phyloP scores from a whole-genome alignment of 2,888 invertebrate species.

The Tiliacea aurago region DNA sequence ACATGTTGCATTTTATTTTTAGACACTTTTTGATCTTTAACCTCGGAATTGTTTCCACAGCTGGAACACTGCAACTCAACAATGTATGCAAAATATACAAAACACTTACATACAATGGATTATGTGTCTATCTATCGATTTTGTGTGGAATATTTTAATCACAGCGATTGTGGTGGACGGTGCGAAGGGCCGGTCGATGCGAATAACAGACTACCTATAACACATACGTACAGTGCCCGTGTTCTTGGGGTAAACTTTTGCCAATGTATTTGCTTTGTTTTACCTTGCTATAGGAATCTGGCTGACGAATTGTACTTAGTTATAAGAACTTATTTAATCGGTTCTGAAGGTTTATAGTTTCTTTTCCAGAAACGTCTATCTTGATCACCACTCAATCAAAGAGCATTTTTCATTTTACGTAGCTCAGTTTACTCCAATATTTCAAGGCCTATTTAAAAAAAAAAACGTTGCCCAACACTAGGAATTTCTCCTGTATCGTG shows the following conservation, averaged over 20 bases:
- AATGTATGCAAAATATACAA: constrained; percentile 58
- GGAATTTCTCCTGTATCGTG: too few species aligned
- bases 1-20: constrained; percentile 59
- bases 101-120: constrained; percentile 43
- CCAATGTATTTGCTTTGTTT: background rate
- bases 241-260: background rate
- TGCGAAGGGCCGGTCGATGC: constrained; percentile 11
- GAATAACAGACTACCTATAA: background rate
- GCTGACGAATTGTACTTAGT: background rate
- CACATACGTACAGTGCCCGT: background rate
- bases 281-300: background rate
- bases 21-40: constrained; percentile 65
- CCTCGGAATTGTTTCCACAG: constrained; percentile 66
- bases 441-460: too few species aligned
- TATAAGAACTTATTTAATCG: background rate
- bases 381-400: background rate
- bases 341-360: background rate
- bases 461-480: too few species aligned
- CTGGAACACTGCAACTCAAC: constrained; percentile 47
- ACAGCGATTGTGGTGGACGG: background rate
- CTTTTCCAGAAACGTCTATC: background rate
- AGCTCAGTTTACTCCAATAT: too few species aligned
- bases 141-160: constrained; percentile 25
- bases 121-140: constrained; percentile 9
- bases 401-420: background rate